Evolutionary conservation across 2,888 invertebrate species (phyloP).

Genomic region (Scaptomyza cyrtandrae): DNA sequence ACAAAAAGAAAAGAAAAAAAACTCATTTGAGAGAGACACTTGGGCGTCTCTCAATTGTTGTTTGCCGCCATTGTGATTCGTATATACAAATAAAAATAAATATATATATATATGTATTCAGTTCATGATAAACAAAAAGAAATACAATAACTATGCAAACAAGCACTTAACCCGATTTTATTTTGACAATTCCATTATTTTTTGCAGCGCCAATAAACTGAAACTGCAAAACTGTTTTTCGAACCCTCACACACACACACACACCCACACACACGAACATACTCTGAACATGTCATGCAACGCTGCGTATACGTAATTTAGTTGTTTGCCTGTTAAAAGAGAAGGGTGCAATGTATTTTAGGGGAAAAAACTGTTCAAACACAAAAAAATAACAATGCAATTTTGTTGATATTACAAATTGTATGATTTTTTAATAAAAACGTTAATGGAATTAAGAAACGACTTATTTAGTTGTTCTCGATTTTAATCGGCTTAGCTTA

Average conservation of each 20-base stretch:
- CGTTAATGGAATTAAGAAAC: slow-evolving; percentile 2
- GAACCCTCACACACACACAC: slow-evolving; percentile 28
- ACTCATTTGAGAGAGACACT: slow-evolving; percentile 60
- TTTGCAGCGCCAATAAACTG: slow-evolving; percentile 67
- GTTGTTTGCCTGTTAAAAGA: slow-evolving; percentile 61
- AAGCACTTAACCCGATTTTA: slow-evolving; percentile 78
- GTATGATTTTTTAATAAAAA: background rate
- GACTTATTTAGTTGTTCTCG: background rate
- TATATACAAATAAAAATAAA: background rate
- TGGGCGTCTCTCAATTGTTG: slow-evolving; percentile 34
- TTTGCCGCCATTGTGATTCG: slow-evolving; percentile 8
- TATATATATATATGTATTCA: slow-evolving; percentile 10
- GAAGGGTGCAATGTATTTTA: slow-evolving; percentile 38
- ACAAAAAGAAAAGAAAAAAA: slow-evolving; percentile 15
- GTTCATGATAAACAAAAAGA: slow-evolving; percentile 25
- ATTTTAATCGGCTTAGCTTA: slow-evolving; percentile 12
- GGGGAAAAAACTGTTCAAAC: background rate
- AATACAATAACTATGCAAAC: slow-evolving; percentile 68
- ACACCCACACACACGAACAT: slow-evolving; percentile 16
- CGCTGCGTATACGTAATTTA: slow-evolving; percentile 71
- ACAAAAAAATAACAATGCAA: slow-evolving; percentile 14
- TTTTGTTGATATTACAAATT: slow-evolving; percentile 21
- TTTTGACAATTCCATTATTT: slow-evolving; percentile 78
- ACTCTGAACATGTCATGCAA: slow-evolving; percentile 46
- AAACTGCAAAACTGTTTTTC: slow-evolving; percentile 71